phyloP scores from a whole-genome alignment of 2,888 invertebrate species.

The Adelognathus sp. region DNA sequence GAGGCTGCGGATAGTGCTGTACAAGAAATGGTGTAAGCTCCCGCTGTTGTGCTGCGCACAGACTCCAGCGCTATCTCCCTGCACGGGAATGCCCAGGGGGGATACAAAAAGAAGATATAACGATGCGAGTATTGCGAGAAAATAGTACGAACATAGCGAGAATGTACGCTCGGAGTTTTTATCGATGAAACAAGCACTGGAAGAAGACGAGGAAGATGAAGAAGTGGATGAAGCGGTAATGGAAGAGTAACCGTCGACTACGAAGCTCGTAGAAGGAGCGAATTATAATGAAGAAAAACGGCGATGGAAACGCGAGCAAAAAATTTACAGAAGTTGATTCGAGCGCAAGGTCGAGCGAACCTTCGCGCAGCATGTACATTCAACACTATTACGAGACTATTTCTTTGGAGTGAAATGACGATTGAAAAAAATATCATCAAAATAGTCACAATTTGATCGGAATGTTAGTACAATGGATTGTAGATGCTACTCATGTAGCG shows the following conservation, averaged over 20 bases:
- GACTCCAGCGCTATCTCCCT: not conserved
- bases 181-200: not conserved
- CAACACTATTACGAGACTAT: too few species aligned
- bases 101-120: slow-evolving; percentile 3
- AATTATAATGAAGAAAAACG: not conserved
- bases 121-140: not conserved
- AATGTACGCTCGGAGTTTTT: not conserved
- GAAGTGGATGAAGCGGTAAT: not conserved
- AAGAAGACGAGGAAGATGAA: not conserved
- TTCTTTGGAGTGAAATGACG: too few species aligned
- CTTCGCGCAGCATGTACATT: too few species aligned
- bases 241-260: not conserved
- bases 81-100: not conserved
- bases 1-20: not conserved
- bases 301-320: not conserved
- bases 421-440: too few species aligned
- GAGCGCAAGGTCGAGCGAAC: too few species aligned
- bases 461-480: too few species aligned
- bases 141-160: not conserved
- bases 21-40: slow-evolving; percentile 22
- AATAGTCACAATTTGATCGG: too few species aligned
- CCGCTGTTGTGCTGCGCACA: slow-evolving; percentile 1
- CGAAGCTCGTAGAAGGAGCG: not conserved
- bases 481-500: too few species aligned
- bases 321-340: not conserved